Base-by-base conservation (phyloP, 2,888 invertebrate species). In the Catocala sponsa region DNA sequence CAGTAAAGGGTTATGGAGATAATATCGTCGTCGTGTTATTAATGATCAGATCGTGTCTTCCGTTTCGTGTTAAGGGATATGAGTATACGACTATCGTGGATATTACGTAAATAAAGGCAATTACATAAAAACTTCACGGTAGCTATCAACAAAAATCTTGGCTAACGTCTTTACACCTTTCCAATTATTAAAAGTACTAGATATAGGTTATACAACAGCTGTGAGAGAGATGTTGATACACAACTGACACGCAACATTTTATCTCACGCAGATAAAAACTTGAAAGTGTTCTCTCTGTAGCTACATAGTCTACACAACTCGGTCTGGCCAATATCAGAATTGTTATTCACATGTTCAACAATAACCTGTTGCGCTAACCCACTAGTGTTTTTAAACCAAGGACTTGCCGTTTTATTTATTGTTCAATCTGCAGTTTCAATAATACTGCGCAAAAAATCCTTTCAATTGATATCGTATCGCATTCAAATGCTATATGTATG, bases 161-260 rank as follows among this genome's bases (percentile, higher is more conserved):
- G 44, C 49, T 49, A 25, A 10, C 33, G 11, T n/a, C 41, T 35
- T 50, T 13, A 55, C 50, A 44, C 41, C 35, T 55, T 44, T 50
- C 44, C 49, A 13, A 46, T 7, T 50, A 35, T 50, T 13, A 50
- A 2, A 35, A 13, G 48, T 55, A 43, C 54, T 42, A 48, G 47
- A 44, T 25, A 51, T 41, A n/a, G 41, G 41, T 60, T 60, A 51
- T 51, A 55, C 55, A 60, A 60, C 49, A 59, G 12, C 32, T 55
- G 11, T 42, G 33, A 11, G 13, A 54, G 54, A 60, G 46, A 32
- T 60, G 50, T 51, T 41, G 55, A 60, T 60, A 55, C 25, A 25
- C 25, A 44, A 33, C 35, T 13, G 38, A 55, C 60, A 60, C 33
- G 60, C 55, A 42, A 51, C 46, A 33, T 41, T 50, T 60, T 60